Evolutionary conservation across 2,113 vertebrate genomes (phyloP), one percentile per base, ranked within the genome.

Genomic region (Erythrolamprus reginae): DNA sequence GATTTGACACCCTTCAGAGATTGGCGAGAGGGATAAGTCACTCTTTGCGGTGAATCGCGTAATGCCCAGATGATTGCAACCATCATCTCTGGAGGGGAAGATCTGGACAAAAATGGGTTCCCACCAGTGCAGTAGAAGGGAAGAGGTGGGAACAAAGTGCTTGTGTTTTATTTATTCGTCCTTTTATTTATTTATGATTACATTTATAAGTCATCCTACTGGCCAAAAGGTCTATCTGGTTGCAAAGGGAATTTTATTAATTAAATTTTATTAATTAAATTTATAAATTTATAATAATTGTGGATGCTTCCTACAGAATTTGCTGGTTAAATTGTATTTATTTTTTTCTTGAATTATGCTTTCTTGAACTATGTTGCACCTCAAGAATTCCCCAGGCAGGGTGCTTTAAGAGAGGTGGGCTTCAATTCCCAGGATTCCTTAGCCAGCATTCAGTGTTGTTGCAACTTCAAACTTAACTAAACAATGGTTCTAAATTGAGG

Each of bases 1-100:
- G 91, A 91, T 82, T 94, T 92, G 92, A 77, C 92, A 42, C 5
- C 21, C 91, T 17, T 51, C 92, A 65, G 93, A 88, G 92, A 92
- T 21, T 33, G 15, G n/a, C 33, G 17, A 65, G 61, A 65, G 45
- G 48, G 45, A 23, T 52, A 24, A 1, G 4, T 50, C 23, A 3
- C 4, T 61, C 58, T 91, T 84, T 51, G 86, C 6, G 52, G 65
- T 85, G n/a, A 70, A 38, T 38, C 19, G 0, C 8, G 48, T n/a
- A 26, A 23, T 10, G 53, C 12, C 1, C 13, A 28, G 42, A 38
- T 38, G n/a, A 56, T 15, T n/a, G 65, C 65, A 77, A 33, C n/a
- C 15, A 19, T 3, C 33, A 15, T 65, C 28, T 15, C 17, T 38
- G 15, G 33, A n/a, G n/a, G 33, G 17, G 7, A 17, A 42, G 33